These are phyloP conservation scores for Drosophila repleta DNA, from an alignment of 1,140 invertebrate species.

Conservation along the genomic window DNA sequence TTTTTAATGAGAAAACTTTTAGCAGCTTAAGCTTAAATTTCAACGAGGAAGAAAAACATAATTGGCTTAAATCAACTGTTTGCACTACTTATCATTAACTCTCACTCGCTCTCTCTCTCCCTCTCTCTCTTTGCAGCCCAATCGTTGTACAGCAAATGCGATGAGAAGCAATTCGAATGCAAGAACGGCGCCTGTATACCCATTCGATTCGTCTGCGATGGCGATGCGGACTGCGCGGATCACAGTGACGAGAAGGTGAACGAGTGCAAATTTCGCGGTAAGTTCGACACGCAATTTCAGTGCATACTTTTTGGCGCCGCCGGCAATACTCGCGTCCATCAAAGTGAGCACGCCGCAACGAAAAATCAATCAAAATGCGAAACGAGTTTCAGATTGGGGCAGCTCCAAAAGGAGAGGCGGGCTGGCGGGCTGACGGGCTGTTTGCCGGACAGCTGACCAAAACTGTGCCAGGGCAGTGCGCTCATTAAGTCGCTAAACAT, in stretches of 20 bases:
- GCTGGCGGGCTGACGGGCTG: not conserved
- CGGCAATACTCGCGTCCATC: conserved; percentile 46
- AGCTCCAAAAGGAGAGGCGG: conserved; percentile 4
- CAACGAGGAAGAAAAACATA: conserved; percentile 32
- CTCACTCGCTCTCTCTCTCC: conserved; percentile 11
- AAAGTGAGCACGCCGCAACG: conserved; percentile 23
- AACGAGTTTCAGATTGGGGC: conserved; percentile 54
- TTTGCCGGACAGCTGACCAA: conserved; percentile 60
- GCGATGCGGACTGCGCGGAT: conserved; percentile 91
- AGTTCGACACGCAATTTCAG: conserved; percentile 58
- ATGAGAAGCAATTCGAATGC: conserved; percentile 90
- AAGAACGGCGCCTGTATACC: conserved; percentile 93
- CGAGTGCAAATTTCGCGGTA: conserved; percentile 87
- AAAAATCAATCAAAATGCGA: conserved; percentile 57
- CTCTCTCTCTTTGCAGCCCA: conserved; percentile 56
- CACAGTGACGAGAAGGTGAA: conserved; percentile 90
- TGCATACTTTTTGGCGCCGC: conserved; percentile 61
- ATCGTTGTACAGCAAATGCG: conserved; percentile 84
- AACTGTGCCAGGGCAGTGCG: conserved; percentile 70
- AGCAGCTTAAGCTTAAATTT: conserved; percentile 45
- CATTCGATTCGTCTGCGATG: conserved; percentile 91
- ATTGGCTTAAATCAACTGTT: conserved; percentile 74
- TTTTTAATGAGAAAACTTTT: conserved; percentile 77
- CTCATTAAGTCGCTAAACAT: conserved; percentile 54
- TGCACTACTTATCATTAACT: conserved; percentile 33